Conservation (phyloP, 2,797 vertebrate genomes). For the Pipistrellus nathusii region DNA sequence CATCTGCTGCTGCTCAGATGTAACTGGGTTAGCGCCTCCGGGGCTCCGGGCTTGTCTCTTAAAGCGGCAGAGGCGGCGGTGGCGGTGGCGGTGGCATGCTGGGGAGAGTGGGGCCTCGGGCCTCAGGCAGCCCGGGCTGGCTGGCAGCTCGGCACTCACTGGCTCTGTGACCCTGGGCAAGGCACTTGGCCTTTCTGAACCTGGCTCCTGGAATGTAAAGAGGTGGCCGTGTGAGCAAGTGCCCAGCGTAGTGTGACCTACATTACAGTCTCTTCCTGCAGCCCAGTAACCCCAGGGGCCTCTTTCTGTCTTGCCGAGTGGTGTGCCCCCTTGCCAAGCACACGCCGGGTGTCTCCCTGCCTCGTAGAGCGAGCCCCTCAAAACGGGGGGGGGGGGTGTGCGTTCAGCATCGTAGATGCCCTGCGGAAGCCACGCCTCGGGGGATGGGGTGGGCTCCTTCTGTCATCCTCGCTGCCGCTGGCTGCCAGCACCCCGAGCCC, state of each 20-base stretch:
- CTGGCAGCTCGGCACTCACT: background rate
- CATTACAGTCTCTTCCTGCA: background rate
- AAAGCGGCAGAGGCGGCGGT: background rate
- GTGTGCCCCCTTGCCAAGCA: background rate
- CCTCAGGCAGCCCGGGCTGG: background rate
- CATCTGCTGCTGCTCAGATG: background rate
- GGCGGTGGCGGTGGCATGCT: fast-evolving
- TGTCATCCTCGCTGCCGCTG: background rate
- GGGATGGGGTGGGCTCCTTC: fast-evolving
- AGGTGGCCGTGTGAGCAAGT: background rate
- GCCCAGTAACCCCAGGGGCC: background rate
- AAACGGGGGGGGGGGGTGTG: background rate
- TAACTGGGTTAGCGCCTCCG: slow-evolving; percentile 36
- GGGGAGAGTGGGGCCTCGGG: background rate
- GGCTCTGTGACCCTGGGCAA: background rate
- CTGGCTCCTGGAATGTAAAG: background rate
- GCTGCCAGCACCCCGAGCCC: too few species aligned
- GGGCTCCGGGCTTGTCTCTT: background rate
- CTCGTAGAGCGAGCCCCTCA: background rate
- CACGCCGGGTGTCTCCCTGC: background rate
- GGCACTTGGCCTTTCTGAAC: background rate
- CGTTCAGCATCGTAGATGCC: fast-evolving
- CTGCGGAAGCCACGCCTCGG: background rate
- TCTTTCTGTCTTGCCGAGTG: background rate
- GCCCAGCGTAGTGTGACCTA: background rate